Percentiles rank a stretch among this genome's conserved stretches.
Evolutionary conservation across 2,113 vertebrate genomes (phyloP).

Genomic region (Myiopsitta monachus): DNA sequence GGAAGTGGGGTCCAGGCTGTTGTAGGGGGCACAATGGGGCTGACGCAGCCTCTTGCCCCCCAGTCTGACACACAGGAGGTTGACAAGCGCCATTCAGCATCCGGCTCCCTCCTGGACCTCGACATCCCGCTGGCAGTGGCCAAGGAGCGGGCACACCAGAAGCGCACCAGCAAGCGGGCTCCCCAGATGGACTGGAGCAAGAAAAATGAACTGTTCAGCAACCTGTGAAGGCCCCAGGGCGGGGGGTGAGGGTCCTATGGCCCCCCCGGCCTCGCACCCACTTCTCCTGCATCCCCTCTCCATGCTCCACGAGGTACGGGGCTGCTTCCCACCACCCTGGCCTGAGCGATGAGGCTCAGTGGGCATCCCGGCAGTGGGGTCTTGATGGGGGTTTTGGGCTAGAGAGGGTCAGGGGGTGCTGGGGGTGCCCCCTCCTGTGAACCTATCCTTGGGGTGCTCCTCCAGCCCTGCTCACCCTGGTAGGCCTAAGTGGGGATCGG

Average conservation of each 20-base stretch:
- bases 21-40: accelerated
- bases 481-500: background rate
- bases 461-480: background rate
- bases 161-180: conserved; percentile 91
- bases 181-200: conserved; percentile 99
- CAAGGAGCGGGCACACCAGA: conserved; percentile 92
- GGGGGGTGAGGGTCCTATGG: background rate
- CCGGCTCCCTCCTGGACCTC: conserved; percentile 77
- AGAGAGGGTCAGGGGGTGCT: background rate
- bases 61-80: conserved; percentile 47
- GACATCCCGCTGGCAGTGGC: conserved; percentile 89
- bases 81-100: conserved; percentile 51
- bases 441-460: background rate
- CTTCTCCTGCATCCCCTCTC: background rate
- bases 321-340: background rate
- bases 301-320: background rate
- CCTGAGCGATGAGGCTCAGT: background rate
- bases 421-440: background rate
- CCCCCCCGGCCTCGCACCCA: background rate
- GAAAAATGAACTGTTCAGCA: conserved; percentile 98
- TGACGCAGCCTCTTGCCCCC: background rate
- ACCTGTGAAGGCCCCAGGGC: conserved; percentile 77
- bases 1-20: background rate
- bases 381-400: background rate
- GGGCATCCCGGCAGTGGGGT: background rate